phyloP scores from a whole-genome alignment of 2,888 invertebrate species.

The Papilio gigon region DNA sequence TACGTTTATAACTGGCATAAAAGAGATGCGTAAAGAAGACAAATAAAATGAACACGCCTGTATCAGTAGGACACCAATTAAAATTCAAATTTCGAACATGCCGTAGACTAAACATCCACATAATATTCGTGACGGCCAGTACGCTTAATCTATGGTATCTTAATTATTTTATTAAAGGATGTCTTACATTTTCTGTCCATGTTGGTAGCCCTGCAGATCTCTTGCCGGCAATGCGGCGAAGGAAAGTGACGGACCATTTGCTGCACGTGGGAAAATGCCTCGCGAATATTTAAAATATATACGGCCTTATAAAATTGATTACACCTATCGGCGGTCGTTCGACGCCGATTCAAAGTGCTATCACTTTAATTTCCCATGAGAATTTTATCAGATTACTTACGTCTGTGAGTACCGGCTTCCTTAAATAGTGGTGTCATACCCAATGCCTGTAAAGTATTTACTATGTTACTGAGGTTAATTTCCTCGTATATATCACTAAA shows the following conservation, averaged over 20 bases:
- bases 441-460: neutral
- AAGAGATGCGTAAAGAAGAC: no score
- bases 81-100: neutral
- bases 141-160: constrained; percentile 4
- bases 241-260: constrained; percentile 30
- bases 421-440: neutral
- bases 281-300: constrained; percentile 27
- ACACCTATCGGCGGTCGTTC: neutral
- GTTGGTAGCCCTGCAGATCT: constrained; percentile 22
- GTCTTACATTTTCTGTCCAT: constrained; percentile 4
- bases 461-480: no score
- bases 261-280: constrained; percentile 30
- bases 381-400: constrained; percentile 8
- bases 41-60: no score
- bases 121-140: neutral
- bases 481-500: no score
- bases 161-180: constrained; percentile 15
- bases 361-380: constrained; percentile 26
- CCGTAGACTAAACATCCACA: neutral
- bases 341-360: neutral
- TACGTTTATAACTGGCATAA: neutral
- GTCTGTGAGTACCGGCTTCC: neutral
- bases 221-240: constrained; percentile 21
- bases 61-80: no score
- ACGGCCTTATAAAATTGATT: constrained; percentile 26